Base-by-base conservation (phyloP, 2,888 invertebrate genomes). In the Geotrupes spiniger region DNA sequence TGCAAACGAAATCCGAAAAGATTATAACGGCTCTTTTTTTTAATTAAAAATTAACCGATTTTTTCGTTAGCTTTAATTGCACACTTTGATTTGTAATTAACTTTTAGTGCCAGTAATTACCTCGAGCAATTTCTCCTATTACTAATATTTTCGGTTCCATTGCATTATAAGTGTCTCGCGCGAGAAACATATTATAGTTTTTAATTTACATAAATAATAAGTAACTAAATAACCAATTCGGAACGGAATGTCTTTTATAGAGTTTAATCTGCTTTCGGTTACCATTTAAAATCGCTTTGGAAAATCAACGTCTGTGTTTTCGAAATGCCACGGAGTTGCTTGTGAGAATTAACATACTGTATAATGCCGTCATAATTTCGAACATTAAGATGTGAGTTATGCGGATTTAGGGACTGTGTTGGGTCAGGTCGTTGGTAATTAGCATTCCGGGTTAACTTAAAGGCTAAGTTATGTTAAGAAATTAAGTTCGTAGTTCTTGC, bases 321-420 rank as follows among this genome's bases (percentile, higher is more conserved):
- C n/a, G n/a, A n/a, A n/a, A n/a, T n/a, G n/a, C n/a, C n/a, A n/a
- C n/a, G n/a, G n/a, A n/a, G n/a, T n/a, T n/a, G n/a, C n/a, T n/a
- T n/a, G n/a, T n/a, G n/a, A n/a, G 31, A 42, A 42, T 42, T 42
- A 42, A 29, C 42, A 42, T 42, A 42, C 33, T 33, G 29, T 29
- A 42, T 33, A 27, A 42, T 31, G 25, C 42, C 16, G 16, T 16
- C 42, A 29, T 29, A 29, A 42, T 16, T 29, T 25, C 31, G 42
- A 15, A 25, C 42, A 33, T 29, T 42, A 42, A 42, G 42, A 29
- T 16, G 42, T 42, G 42, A 42, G 33, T 31, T 42, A 42, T 42
- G 42, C 33, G 42, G 42, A 28, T 33, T 42, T 42, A 42, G 33
- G 42, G 29, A 29, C 33, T 33, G 29, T 31, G 42, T 29, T 16